These are phyloP conservation scores for Mastigias papua DNA, from an alignment of 30 jellyfish, hydroid and myxozoan genomes.

Conservation along the genomic window DNA sequence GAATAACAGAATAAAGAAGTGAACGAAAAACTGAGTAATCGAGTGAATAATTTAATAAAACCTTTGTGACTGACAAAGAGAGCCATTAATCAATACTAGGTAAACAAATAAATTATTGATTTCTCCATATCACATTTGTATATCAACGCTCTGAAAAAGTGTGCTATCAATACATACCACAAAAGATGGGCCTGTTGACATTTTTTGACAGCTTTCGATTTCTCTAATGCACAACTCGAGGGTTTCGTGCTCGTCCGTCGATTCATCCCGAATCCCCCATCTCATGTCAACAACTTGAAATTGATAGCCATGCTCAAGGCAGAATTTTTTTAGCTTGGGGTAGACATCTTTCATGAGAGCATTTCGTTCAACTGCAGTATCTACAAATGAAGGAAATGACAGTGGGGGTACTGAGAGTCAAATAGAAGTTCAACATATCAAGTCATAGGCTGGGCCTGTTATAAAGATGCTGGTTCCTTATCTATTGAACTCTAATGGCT, in stretches of 20 bases:
- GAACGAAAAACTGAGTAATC: background rate
- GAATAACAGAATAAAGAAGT: too few species aligned
- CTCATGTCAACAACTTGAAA: conserved; percentile 89
- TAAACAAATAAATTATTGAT: too few species aligned
- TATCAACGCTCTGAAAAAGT: background rate
- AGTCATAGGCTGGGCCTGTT: too few species aligned
- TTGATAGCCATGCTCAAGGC: conserved; percentile 77
- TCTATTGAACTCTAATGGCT: too few species aligned
- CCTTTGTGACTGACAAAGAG: too few species aligned
- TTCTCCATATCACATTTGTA: too few species aligned
- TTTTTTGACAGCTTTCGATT: conserved; percentile 62
- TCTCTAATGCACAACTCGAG: conserved; percentile 72
- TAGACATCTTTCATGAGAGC: conserved; percentile 71
- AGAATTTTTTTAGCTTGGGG: conserved; percentile 67
- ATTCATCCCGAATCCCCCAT: conserved; percentile 84
- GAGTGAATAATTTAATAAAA: background rate
- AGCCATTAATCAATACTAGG: too few species aligned
- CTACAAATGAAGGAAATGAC: conserved; percentile 31
- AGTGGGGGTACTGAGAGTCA: too few species aligned
- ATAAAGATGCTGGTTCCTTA: too few species aligned
- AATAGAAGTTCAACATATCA: too few species aligned
- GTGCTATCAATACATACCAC: conserved; percentile 52
- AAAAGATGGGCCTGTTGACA: conserved; percentile 83
- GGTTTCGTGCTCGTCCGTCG: conserved; percentile 81
- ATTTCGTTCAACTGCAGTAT: conserved; percentile 72